Percentiles rank a stretch among this genome's conserved stretches.
These are phyloP conservation scores for Lepidotrigona ventralis DNA, from an alignment of 1,140 invertebrate species.

Conservation along the genomic window DNA sequence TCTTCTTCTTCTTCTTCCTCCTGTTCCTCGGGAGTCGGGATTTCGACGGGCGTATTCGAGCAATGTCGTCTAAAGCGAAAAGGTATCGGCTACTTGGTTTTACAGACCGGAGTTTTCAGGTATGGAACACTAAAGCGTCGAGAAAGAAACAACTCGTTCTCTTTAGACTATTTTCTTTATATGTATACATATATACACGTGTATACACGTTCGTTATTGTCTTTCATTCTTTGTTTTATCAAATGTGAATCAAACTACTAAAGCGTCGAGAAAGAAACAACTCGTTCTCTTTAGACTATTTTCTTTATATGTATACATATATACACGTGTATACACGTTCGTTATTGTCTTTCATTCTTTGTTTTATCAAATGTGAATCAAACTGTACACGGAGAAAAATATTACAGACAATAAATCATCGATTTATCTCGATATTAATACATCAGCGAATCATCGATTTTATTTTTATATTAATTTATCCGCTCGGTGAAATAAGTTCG, in stretches of 20 bases:
- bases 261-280: slow-evolving; percentile 26
- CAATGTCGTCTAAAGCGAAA: slow-evolving; percentile 60
- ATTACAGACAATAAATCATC: background rate
- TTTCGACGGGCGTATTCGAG: slow-evolving; percentile 53
- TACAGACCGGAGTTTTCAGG: slow-evolving; percentile 67
- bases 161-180: slow-evolving; percentile 41
- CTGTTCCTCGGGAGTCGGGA: slow-evolving; percentile 65
- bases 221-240: slow-evolving; percentile 32
- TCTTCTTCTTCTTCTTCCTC: slow-evolving; percentile 57
- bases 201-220: slow-evolving; percentile 42
- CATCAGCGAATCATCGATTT: too few species aligned
- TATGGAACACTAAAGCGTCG: slow-evolving; percentile 64
- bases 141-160: slow-evolving; percentile 35
- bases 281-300: slow-evolving; percentile 48
- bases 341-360: slow-evolving; percentile 43
- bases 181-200: background rate
- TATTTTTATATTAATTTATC: background rate
- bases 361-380: slow-evolving; percentile 16
- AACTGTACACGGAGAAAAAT: slow-evolving; percentile 43
- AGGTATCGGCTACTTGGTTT: slow-evolving; percentile 67
- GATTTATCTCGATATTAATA: background rate
- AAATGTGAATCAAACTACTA: slow-evolving; percentile 23
- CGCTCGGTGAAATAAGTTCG: background rate
- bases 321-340: slow-evolving; percentile 19
- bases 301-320: slow-evolving; percentile 13